These are phyloP conservation scores for Caenorhabditis sp. DNA, from an alignment of 2,888 invertebrate species.

Conservation along the genomic window DNA sequence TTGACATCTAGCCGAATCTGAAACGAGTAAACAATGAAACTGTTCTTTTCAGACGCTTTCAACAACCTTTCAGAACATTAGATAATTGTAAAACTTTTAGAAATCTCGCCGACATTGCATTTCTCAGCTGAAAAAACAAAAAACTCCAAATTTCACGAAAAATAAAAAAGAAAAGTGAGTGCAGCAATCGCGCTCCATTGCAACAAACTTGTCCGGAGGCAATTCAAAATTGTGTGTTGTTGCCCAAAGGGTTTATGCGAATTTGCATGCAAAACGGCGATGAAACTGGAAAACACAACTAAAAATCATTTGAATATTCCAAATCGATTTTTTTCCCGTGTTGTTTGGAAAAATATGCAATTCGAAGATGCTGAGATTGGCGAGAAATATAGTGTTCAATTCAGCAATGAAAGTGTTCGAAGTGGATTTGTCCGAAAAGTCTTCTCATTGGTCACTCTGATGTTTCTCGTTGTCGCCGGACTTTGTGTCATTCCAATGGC, in stretches of 20 bases:
- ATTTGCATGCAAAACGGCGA: no score
- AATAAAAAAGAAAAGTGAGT: not conserved
- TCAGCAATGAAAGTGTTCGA: conserved; percentile 53
- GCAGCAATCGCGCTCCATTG: not conserved
- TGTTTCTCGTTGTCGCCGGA: conserved; percentile 60
- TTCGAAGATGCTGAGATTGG: conserved; percentile 7
- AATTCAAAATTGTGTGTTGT: no score
- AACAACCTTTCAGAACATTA: not conserved
- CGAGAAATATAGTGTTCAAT: conserved; percentile 27
- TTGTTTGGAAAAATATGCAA: conserved; percentile 3
- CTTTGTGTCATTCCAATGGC: conserved; percentile 61
- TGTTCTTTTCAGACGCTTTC: no score
- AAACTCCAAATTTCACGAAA: not conserved
- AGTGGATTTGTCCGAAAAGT: conserved; percentile 64
- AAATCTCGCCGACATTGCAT: not conserved
- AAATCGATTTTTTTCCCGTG: not conserved
- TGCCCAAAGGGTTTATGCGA: no score
- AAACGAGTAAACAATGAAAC: not conserved
- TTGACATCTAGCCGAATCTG: not conserved
- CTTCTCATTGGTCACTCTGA: conserved; percentile 61
- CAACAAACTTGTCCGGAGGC: no score
- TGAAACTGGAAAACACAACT: no score
- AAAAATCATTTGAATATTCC: no score
- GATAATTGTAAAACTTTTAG: not conserved
- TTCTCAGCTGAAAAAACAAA: not conserved